Evolutionary conservation across 2,113 vertebrate genomes (phyloP).

Genomic region (Serranochromis macrocephalus): DNA sequence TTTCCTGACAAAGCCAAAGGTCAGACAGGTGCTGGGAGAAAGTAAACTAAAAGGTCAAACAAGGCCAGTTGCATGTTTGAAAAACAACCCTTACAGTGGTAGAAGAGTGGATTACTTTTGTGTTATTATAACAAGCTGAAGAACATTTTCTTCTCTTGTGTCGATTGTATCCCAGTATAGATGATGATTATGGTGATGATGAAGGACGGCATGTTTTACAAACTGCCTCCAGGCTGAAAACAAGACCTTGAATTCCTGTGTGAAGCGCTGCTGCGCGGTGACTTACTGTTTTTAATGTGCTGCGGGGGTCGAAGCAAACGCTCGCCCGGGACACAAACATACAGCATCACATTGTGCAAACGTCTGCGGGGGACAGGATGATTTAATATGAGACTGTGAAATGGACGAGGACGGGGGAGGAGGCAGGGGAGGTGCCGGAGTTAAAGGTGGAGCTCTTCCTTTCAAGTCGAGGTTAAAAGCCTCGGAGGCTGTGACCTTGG

Average conservation of each 20-base stretch:
- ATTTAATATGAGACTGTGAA: not conserved
- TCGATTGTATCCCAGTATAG: not conserved
- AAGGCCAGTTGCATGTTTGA: not conserved
- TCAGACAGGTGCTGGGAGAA: not conserved
- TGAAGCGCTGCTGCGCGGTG: not conserved
- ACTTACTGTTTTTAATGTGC: not conserved
- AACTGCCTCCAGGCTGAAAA: not conserved
- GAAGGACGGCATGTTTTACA: not conserved
- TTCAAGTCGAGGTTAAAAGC: conserved; percentile 25
- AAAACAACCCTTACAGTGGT: not conserved
- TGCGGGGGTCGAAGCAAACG: not conserved
- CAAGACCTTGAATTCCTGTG: not conserved
- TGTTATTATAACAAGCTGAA: not conserved
- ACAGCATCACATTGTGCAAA: not conserved
- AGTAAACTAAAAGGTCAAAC: not conserved
- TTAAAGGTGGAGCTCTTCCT: conserved; percentile 10
- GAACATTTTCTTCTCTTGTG: not conserved
- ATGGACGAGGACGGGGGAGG: not conserved
- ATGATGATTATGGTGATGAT: not conserved
- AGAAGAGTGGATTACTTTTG: not conserved
- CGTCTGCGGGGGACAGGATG: not conserved
- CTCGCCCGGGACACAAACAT: not conserved
- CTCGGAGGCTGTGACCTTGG: conserved; percentile 31
- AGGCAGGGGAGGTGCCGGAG: not conserved
- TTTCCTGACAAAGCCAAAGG: not conserved